A percentile compares a stretch with the other conserved stretches of the same genome.
Evolutionary conservation across 92 coral and sea anemone species (phyloP).

Genomic region (Porites cylindrica): DNA sequence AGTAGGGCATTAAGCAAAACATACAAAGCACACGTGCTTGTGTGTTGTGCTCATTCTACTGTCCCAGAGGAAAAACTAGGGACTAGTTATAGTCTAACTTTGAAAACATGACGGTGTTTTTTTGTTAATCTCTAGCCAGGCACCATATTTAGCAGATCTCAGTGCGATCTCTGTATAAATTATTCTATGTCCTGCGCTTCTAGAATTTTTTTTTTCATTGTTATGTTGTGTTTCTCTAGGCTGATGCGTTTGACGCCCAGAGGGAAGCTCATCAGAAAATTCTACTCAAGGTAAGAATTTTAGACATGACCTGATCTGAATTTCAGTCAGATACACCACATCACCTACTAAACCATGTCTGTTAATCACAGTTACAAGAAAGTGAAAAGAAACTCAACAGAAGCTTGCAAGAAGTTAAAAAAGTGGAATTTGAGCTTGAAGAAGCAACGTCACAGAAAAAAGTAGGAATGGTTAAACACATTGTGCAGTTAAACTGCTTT

Average conservation of each 20-base stretch:
- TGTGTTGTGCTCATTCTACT: too few relatives aligned
- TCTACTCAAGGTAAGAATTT: conserved; percentile 29
- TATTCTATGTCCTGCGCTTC: not conserved
- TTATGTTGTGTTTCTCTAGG: not conserved
- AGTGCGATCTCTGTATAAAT: not conserved
- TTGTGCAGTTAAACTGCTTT: too few relatives aligned
- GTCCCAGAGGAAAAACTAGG: too few relatives aligned
- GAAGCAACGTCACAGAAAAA: conserved; percentile 82
- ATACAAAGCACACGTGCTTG: too few relatives aligned
- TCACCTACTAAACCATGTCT: not conserved
- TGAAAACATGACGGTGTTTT: too few relatives aligned
- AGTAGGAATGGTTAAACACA: conserved; percentile 36
- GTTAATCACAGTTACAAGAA: conserved; percentile 66
- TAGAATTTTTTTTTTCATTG: not conserved
- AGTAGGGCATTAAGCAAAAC: too few relatives aligned
- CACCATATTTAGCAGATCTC: too few relatives aligned
- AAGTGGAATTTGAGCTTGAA: conserved; percentile 83
- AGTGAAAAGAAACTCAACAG: conserved; percentile 66
- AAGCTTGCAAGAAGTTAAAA: conserved; percentile 72
- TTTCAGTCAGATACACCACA: not conserved
- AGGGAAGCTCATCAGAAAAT: conserved; percentile 39
- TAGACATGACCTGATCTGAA: not conserved
- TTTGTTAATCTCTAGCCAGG: too few relatives aligned
- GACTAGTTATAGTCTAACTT: too few relatives aligned
- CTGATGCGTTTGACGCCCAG: conserved; percentile 20